Evolutionary conservation across 2,113 vertebrate genomes (phyloP), one percentile per base, ranked within the genome.

Genomic region (Platycercus adscitus): DNA sequence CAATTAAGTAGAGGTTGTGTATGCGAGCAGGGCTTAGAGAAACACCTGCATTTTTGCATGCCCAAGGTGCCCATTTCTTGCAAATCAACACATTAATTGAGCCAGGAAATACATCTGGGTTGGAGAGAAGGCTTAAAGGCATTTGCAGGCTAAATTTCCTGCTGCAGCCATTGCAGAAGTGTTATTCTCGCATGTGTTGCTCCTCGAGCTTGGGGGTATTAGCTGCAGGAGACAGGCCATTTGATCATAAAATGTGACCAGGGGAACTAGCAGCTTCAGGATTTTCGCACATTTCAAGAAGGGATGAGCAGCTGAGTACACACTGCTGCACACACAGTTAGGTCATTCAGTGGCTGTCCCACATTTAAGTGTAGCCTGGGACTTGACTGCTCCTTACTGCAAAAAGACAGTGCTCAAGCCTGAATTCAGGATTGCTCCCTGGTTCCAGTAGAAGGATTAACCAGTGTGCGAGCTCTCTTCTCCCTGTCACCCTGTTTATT

Each of bases 241-340:
- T 71, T 17, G 17, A 6, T 80, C n/a, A 5, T 17, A 66, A 46
- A 64, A 23, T 0, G 0, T 15, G n/a, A 70, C 12, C 16, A 14
- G 61, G 29, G 41, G 13, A 60, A 24, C 35, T 15, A 17, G 39
- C 37, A 66, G 41, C 79, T 61, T 70, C 25, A 35, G 63, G 41
- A 15, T 76, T 66, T 70, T n/a, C 17, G 6, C 33, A 6, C 14
- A 3, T 65, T 80, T 61, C 71, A 28, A 70, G 73, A 46, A 71
- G 35, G 52, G 37, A 28, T 63, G n/a, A 87, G 44, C 33, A 56
- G n/a, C 37, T 39, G 58, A 69, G 80, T 18, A 29, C 79, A 20
- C 14, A 21, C 3, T 9, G 17, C 26, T n/a, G 23, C n/a, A 24
- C 14, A 17, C 17, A 21, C 23, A 50, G 69, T 31, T 33, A 61